Evolutionary conservation across 2,797 vertebrate genomes (phyloP).

Genomic region (Chelidonichthys spinosus): DNA sequence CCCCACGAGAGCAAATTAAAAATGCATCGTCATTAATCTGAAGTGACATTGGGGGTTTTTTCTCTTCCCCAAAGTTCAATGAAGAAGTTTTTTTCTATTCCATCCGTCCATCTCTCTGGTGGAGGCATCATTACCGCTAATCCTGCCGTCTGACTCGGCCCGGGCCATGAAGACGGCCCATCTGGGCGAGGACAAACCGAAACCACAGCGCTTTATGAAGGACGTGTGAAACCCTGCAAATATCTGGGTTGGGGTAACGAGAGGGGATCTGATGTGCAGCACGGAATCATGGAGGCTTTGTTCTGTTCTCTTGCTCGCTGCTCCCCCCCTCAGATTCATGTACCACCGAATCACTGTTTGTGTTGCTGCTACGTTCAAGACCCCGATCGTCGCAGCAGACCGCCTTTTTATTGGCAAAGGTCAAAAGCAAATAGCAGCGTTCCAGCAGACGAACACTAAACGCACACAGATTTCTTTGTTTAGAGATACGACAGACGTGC

Average conservation of each 20-base stretch:
- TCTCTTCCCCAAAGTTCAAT: conserved; percentile 1
- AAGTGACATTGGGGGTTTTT: conserved; percentile 39
- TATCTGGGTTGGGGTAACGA: conserved; percentile 56
- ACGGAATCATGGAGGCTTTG: conserved; percentile 56
- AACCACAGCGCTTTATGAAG: conserved; percentile 63
- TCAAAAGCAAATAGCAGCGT: conserved; percentile 61
- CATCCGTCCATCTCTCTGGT: conserved; percentile 51
- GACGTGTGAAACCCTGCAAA: conserved; percentile 66
- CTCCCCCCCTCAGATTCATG: conserved; percentile 13
- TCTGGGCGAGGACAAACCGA: conserved; percentile 42
- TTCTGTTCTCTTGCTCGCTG: conserved; percentile 35
- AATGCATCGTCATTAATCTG: conserved; percentile 60
- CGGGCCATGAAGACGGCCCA: conserved; percentile 49
- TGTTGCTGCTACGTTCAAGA: conserved; percentile 38
- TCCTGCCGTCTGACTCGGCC: conserved; percentile 58
- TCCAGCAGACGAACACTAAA: conserved; percentile 35
- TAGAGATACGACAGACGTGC: conserved; percentile 44
- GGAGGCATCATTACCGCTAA: conserved; percentile 60
- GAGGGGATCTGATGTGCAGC: conserved; percentile 58
- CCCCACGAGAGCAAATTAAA: conserved; percentile 61
- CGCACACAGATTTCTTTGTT: conserved; percentile 55
- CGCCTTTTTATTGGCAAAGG: conserved; percentile 54
- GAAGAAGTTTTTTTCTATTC: conserved; percentile 32
- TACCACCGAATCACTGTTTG: conserved; percentile 48
- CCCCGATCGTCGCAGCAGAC: conserved; percentile 58